Conservation (phyloP, 92 coral and sea anemone species). For the Zoanthus gigantus region DNA sequence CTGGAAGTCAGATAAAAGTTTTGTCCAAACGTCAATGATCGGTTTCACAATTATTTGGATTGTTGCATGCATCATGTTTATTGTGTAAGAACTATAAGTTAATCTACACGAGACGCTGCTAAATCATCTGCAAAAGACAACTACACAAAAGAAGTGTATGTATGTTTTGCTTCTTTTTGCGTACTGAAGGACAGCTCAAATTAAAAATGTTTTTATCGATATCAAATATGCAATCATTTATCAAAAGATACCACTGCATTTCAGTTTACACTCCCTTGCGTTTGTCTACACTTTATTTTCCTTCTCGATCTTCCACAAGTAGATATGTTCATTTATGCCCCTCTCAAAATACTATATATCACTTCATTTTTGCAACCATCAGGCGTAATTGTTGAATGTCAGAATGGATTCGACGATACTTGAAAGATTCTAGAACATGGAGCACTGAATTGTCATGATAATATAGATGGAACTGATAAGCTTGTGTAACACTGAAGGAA, state of each 20-base stretch:
- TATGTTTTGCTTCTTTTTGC: neutral
- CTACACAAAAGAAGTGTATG: conserved; percentile 1
- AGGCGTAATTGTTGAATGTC: conserved; percentile 34
- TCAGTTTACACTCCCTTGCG: neutral
- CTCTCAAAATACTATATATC: neutral
- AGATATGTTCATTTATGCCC: neutral
- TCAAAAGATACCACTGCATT: conserved; percentile 19
- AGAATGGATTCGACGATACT: too few species aligned
- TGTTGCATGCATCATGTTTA: neutral
- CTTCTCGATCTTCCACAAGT: neutral
- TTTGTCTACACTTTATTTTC: neutral
- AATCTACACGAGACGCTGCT: conserved; percentile 14
- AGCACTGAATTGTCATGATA: too few species aligned
- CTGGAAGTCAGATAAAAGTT: neutral
- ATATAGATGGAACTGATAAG: too few species aligned
- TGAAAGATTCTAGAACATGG: too few species aligned
- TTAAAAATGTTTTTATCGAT: conserved; percentile 19
- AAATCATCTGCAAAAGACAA: conserved; percentile 19
- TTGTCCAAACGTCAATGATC: neutral
- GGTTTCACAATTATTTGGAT: neutral
- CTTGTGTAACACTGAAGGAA: too few species aligned
- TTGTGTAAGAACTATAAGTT: conserved; percentile 30
- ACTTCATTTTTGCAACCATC: neutral
- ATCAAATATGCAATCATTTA: neutral
- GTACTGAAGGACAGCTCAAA: conserved; percentile 7